A percentile compares a stretch with the other conserved stretches of the same genome.
These are phyloP conservation scores for Lepidostoma basale DNA, from an alignment of 1,140 invertebrate genomes.

Conservation along the genomic window DNA sequence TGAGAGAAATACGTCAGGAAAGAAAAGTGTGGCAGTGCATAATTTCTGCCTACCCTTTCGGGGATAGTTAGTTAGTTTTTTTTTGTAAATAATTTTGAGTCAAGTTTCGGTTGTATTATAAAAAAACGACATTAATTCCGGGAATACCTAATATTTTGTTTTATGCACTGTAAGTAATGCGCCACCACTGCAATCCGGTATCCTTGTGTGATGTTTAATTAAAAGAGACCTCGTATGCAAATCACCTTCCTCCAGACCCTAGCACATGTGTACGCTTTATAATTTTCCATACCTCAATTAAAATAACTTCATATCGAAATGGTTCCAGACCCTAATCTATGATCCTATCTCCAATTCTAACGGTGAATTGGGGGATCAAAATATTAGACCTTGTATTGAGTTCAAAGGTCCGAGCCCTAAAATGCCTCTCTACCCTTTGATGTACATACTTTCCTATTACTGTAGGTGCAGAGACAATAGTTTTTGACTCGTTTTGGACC, in stretches of 20 bases:
- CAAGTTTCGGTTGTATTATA: too few species aligned
- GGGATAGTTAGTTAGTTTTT: too few species aligned
- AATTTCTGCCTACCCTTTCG: too few species aligned
- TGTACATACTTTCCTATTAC: too few species aligned
- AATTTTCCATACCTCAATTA: constrained; percentile 47
- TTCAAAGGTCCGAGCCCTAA: constrained; percentile 22
- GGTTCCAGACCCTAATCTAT: constrained; percentile 42
- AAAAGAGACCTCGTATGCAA: constrained; percentile 36
- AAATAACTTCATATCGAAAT: constrained; percentile 45
- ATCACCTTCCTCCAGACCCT: constrained; percentile 6
- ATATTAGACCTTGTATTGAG: constrained; percentile 43
- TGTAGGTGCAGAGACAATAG: constrained; percentile 4
- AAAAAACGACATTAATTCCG: too few species aligned
- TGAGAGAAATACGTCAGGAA: too few species aligned
- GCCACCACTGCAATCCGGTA: too few species aligned
- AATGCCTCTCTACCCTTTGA: constrained; percentile 11
- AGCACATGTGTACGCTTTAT: constrained; percentile 40
- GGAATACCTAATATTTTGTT: too few species aligned
- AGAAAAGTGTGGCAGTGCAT: too few species aligned
- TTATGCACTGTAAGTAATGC: too few species aligned
- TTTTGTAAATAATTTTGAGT: too few species aligned
- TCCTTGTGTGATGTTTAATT: constrained; percentile 24
- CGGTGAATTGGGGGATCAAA: constrained; percentile 44
- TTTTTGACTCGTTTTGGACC: not conserved
- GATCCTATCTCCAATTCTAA: constrained; percentile 44